These are phyloP conservation scores for Pyrrhia umbra DNA, from an alignment of 2,888 invertebrate species.

Conservation along the genomic window DNA sequence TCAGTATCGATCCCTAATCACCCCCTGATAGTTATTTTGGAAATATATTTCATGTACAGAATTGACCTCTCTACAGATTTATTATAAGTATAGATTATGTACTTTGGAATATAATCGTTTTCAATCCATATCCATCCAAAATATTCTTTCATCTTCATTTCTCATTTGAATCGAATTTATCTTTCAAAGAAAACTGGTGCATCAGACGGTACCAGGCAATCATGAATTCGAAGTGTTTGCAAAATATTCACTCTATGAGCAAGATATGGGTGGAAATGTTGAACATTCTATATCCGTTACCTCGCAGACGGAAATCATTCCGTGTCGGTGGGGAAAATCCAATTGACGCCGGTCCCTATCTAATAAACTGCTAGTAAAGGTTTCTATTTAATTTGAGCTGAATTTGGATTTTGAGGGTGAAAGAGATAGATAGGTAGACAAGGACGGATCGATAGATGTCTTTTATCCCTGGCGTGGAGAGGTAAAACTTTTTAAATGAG, in stretches of 20 bases:
- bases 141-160: slow-evolving; percentile 30
- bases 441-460: slow-evolving; percentile 41
- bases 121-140: slow-evolving; percentile 20
- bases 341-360: slow-evolving; percentile 54
- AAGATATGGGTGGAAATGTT: slow-evolving; percentile 53
- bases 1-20: no score
- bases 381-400: slow-evolving; percentile 43
- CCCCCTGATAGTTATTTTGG: no score
- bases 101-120: slow-evolving; percentile 14
- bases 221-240: slow-evolving; percentile 58
- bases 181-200: slow-evolving; percentile 36
- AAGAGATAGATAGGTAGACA: slow-evolving; percentile 21
- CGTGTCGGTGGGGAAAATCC: slow-evolving; percentile 58
- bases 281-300: slow-evolving; percentile 68
- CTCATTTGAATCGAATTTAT: slow-evolving; percentile 30
- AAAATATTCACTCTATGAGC: slow-evolving; percentile 25
- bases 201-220: slow-evolving; percentile 61
- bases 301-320: slow-evolving; percentile 60
- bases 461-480: no score
- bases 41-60: no score
- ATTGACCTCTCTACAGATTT: no score
- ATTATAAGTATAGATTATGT: no score
- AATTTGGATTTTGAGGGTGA: slow-evolving; percentile 22
- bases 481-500: not conserved
- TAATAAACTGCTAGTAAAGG: slow-evolving; percentile 43